Evolutionary conservation across 2,113 vertebrate species (phyloP).

Genomic region (Leptodactylus fuscus): DNA sequence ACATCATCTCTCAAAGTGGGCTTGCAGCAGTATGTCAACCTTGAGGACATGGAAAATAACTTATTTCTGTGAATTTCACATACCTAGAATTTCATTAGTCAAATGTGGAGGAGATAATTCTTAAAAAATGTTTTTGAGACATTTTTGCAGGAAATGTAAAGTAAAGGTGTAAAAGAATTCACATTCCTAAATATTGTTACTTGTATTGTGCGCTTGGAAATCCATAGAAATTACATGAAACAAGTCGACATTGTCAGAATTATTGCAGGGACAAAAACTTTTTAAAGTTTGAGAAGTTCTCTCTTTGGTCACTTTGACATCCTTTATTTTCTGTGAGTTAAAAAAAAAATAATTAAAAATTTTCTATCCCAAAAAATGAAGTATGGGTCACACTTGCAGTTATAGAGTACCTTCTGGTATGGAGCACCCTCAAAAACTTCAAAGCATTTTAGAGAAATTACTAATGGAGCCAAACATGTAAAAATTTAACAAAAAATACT

Average conservation of each 20-base stretch:
- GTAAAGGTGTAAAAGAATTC: background rate
- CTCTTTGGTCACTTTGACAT: too few relatives aligned
- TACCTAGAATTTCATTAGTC: background rate
- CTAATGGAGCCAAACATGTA: too few relatives aligned
- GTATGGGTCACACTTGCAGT: too few relatives aligned
- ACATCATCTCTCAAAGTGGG: conserved; percentile 12
- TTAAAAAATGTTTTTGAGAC: background rate
- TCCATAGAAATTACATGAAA: background rate
- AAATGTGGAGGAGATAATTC: background rate
- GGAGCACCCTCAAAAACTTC: too few relatives aligned
- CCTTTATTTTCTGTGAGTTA: too few relatives aligned
- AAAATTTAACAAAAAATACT: too few relatives aligned
- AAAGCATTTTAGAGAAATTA: too few relatives aligned
- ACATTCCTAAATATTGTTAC: background rate
- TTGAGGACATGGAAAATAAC: conserved; percentile 61
- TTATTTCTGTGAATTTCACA: conserved; percentile 60
- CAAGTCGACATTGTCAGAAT: background rate
- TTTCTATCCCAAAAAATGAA: too few relatives aligned
- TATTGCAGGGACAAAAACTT: background rate
- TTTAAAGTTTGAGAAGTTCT: too few relatives aligned
- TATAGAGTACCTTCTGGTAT: too few relatives aligned
- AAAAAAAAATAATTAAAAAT: too few relatives aligned
- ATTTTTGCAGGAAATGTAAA: background rate
- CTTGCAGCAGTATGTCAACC: background rate
- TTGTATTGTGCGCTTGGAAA: too few relatives aligned